These are phyloP conservation scores for Psephotus haematonotus DNA, from an alignment of 2,113 vertebrate genomes.

Conservation along the genomic window DNA sequence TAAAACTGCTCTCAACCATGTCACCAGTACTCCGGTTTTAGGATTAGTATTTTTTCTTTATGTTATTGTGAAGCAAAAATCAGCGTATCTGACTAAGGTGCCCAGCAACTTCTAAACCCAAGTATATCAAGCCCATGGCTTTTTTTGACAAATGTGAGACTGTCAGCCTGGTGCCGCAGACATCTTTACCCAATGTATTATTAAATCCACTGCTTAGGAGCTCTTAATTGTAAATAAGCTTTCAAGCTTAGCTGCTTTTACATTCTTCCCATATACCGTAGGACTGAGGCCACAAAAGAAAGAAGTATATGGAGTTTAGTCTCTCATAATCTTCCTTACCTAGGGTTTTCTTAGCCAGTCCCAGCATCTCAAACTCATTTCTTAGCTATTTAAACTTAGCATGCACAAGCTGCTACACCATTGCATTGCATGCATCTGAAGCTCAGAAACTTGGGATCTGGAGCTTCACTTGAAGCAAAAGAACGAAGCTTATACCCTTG, in stretches of 20 bases:
- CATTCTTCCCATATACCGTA: neutral
- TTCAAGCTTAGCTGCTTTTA: neutral
- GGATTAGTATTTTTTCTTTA: fast-evolving
- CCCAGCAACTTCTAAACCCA: neutral
- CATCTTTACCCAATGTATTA: neutral
- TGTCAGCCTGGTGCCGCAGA: neutral
- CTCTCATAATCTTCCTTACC: neutral
- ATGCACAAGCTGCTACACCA: neutral
- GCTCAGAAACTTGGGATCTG: neutral
- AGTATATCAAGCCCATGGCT: neutral
- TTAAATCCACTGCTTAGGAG: neutral
- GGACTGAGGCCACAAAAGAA: neutral
- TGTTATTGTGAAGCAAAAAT: neutral
- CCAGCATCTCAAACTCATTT: neutral
- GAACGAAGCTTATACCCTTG: neutral
- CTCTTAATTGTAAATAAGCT: neutral
- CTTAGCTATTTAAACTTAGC: neutral
- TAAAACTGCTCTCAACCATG: neutral
- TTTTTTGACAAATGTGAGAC: neutral
- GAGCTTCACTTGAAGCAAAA: neutral
- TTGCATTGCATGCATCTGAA: neutral
- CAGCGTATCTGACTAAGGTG: neutral
- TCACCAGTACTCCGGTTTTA: neutral
- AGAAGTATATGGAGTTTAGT: neutral
- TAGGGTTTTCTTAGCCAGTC: neutral